Percentiles rank a stretch among this genome's conserved stretches.
Evolutionary conservation across 2,888 invertebrate genomes (phyloP).

Genomic region (Emesis russula): DNA sequence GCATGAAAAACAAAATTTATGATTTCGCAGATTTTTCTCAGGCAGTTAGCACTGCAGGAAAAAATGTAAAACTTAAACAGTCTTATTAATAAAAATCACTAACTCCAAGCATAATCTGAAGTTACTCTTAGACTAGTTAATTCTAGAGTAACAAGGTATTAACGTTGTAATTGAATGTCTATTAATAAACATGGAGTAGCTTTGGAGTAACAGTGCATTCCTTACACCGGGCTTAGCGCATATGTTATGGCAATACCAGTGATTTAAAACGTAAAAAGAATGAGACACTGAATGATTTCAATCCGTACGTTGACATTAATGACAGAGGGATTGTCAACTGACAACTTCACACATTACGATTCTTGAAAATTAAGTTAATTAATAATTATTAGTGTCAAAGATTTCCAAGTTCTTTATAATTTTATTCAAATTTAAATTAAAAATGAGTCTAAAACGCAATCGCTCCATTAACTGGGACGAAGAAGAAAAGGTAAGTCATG

Average conservation of each 20-base stretch:
- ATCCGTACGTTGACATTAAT: neutral
- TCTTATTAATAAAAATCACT: too few species aligned
- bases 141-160: neutral
- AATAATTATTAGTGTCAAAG: too few species aligned
- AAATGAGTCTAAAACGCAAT: too few species aligned
- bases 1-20: too few species aligned
- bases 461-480: too few species aligned
- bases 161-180: neutral
- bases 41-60: conserved; percentile 59
- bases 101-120: neutral
- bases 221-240: conserved; percentile 40
- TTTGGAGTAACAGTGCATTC: neutral
- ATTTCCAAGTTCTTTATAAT: too few species aligned
- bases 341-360: too few species aligned
- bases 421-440: too few species aligned
- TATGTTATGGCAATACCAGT: neutral
- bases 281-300: neutral
- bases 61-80: conserved; percentile 53
- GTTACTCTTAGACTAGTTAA: neutral
- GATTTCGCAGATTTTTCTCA: conserved; percentile 62
- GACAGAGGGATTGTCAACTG: too few species aligned
- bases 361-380: too few species aligned
- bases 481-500: too few species aligned
- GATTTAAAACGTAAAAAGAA: neutral
- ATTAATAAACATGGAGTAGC: neutral